Evolutionary conservation across 2,888 invertebrate species (phyloP).

Genomic region (Helleia helle): DNA sequence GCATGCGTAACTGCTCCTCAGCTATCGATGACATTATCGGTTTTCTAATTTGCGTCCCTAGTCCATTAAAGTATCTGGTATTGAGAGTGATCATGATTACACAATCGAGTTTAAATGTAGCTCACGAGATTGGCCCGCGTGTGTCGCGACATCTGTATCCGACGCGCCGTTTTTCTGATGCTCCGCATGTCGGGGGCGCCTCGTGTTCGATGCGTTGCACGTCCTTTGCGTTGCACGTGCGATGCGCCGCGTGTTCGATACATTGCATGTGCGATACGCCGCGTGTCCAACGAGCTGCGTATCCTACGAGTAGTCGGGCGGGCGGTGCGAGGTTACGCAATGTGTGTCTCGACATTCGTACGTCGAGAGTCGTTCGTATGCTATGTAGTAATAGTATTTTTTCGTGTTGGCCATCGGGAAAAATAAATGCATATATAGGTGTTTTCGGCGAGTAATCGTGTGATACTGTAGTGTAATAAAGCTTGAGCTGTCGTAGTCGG

Average conservation of each 20-base stretch:
- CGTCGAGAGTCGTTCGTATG: slow-evolving; percentile 36
- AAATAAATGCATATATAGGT: slow-evolving; percentile 61
- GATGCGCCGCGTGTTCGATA: too few relatives aligned
- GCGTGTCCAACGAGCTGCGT: too few relatives aligned
- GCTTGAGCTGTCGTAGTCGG: slow-evolving; percentile 68
- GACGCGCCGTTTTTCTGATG: too few relatives aligned
- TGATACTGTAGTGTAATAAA: slow-evolving; percentile 64
- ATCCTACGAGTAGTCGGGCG: slow-evolving; percentile 7
- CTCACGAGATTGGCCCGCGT: too few relatives aligned
- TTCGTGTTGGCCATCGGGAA: slow-evolving; percentile 57
- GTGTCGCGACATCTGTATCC: too few relatives aligned
- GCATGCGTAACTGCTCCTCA: slow-evolving; percentile 1
- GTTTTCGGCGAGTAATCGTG: slow-evolving; percentile 63
- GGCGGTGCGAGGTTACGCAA: slow-evolving; percentile 7
- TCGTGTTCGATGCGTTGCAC: too few relatives aligned
- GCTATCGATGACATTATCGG: slow-evolving; percentile 1
- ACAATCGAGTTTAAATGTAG: too few relatives aligned
- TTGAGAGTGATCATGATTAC: neutral
- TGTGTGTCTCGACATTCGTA: slow-evolving; percentile 19
- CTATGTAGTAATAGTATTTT: slow-evolving; percentile 51
- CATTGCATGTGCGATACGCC: too few relatives aligned
- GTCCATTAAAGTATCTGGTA: slow-evolving; percentile 2
- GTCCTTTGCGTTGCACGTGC: too few relatives aligned
- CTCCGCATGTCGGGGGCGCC: too few relatives aligned
- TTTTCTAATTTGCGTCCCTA: slow-evolving; percentile 8